Conservation (phyloP, 2,797 vertebrate genomes). For the Neoniphon sammara region DNA sequence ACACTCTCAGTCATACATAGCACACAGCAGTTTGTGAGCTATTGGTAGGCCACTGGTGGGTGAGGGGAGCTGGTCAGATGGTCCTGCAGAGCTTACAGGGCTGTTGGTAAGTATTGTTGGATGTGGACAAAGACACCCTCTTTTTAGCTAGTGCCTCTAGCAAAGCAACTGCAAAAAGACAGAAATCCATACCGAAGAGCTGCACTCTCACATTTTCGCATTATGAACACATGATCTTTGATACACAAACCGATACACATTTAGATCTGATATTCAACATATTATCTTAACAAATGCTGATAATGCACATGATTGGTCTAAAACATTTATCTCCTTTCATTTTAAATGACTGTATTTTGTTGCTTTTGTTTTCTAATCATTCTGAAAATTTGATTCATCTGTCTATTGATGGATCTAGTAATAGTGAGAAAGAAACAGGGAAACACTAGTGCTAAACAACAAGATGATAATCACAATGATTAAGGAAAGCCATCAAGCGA, state of each 20-base stretch:
- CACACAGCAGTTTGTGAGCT: not conserved
- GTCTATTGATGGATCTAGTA: not conserved
- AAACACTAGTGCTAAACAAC: constrained; percentile 28
- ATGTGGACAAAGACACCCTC: not conserved
- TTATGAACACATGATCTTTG: no score
- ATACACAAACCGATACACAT: no score
- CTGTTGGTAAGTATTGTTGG: not conserved
- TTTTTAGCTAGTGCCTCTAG: no score
- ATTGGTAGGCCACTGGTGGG: not conserved
- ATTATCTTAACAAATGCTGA: not conserved
- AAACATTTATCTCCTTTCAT: not conserved
- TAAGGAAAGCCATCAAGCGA: constrained; percentile 58
- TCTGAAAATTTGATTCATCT: not conserved
- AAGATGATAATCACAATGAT: constrained; percentile 65
- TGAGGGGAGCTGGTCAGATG: not conserved
- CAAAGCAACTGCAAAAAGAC: no score
- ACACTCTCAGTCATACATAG: not conserved
- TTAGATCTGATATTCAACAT: no score
- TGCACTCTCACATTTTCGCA: no score
- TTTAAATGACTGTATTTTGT: constrained; percentile 5
- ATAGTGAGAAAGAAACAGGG: constrained; percentile 23
- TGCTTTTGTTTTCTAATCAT: not conserved
- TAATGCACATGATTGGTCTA: not conserved
- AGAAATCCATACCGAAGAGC: no score
- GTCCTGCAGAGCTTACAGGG: not conserved